A percentile compares a stretch with the other conserved stretches of the same genome.
These are phyloP conservation scores for Himantopus leucocephalus DNA, from an alignment of 2,113 vertebrate species.

Conservation along the genomic window DNA sequence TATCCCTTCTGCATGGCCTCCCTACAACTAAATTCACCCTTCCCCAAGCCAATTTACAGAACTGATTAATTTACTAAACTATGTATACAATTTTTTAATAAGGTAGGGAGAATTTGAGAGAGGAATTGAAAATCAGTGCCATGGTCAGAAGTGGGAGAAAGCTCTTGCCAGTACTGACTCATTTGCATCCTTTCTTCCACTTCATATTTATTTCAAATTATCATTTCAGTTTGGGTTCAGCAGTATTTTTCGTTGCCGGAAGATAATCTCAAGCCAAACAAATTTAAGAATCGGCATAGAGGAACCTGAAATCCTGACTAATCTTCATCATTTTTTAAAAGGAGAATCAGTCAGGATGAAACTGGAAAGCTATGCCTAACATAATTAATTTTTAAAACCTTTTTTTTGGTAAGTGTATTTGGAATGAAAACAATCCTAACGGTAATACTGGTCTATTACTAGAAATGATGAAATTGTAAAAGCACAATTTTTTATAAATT, in stretches of 20 bases:
- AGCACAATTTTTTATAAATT: slow-evolving; percentile 39
- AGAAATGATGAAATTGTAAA: slow-evolving; percentile 54
- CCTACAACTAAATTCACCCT: neutral
- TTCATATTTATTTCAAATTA: slow-evolving; percentile 6
- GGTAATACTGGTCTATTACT: slow-evolving; percentile 46
- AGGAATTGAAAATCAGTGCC: neutral
- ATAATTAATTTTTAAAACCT: slow-evolving; percentile 51
- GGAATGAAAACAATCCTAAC: slow-evolving; percentile 53
- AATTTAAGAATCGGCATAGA: neutral
- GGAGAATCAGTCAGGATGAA: slow-evolving; percentile 25
- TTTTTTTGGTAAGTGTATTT: slow-evolving; percentile 49
- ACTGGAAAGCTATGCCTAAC: slow-evolving; percentile 22
- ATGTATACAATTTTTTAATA: neutral
- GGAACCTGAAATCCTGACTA: slow-evolving; percentile 18
- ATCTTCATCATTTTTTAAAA: slow-evolving; percentile 46
- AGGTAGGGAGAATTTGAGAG: neutral
- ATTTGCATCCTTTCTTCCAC: neutral
- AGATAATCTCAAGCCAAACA: neutral
- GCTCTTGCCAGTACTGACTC: neutral
- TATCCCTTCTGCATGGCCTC: neutral
- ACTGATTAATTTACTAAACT: neutral
- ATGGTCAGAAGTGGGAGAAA: neutral
- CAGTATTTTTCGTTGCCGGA: neutral
- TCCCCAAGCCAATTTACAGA: neutral
- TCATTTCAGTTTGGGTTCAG: neutral